Evolutionary conservation across 2,888 invertebrate genomes (phyloP).

Genomic region (Venustoraphidia nigricollis): DNA sequence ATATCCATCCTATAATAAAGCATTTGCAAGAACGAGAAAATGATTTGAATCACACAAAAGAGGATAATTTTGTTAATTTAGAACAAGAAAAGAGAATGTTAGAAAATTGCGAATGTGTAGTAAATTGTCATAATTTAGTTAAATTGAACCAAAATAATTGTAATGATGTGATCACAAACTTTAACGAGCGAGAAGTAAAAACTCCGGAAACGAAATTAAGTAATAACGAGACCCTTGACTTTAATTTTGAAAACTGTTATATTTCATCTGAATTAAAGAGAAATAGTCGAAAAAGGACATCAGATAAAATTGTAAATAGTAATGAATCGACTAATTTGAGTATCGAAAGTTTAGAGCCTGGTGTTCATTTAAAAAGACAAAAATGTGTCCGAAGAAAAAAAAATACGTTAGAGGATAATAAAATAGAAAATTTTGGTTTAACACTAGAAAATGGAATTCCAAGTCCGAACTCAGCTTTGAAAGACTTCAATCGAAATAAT

Average conservation of each 20-base stretch:
- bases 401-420: conserved; percentile 8
- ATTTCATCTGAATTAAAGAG: conserved; percentile 6
- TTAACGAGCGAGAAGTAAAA: conserved; percentile 34
- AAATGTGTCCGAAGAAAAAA: conserved; percentile 37
- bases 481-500: conserved; percentile 1
- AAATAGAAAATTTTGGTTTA: conserved; percentile 10
- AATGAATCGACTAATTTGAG: conserved; percentile 7
- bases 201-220: conserved; percentile 26
- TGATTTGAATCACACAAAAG: conserved; percentile 19
- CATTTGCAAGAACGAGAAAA: conserved; percentile 15
- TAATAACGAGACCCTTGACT: conserved; percentile 6
- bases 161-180: conserved; percentile 17
- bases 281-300: conserved; percentile 8
- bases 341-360: conserved; percentile 15
- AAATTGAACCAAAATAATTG: conserved; percentile 22
- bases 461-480: conserved; percentile 3
- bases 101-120: conserved; percentile 31
- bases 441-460: conserved; percentile 4
- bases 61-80: conserved; percentile 20
- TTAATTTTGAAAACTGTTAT: conserved; percentile 7
- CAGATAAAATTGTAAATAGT: neutral
- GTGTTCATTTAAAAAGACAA: conserved; percentile 33
- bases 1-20: conserved; percentile 14
- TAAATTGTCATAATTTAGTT: conserved; percentile 29
- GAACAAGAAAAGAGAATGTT: conserved; percentile 19